These are phyloP conservation scores for Trachelipus rathkii DNA, from an alignment of 1,140 invertebrate genomes.

Conservation along the genomic window DNA sequence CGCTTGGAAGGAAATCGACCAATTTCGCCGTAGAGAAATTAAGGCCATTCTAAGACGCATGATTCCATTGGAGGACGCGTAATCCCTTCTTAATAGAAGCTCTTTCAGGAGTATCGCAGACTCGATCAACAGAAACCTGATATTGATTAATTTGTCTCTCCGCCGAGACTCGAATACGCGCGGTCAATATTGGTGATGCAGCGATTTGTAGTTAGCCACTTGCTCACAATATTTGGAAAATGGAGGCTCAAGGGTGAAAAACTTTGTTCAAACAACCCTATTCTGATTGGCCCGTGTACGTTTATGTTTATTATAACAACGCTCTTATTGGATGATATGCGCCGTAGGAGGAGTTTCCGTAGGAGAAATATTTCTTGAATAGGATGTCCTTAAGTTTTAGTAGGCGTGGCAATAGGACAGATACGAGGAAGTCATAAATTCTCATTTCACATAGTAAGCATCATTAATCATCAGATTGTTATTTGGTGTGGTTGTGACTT, in stretches of 20 bases:
- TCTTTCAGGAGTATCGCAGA: conserved; percentile 5
- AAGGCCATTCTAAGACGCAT: neutral
- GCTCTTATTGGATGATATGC: conserved; percentile 17
- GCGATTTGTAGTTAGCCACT: conserved; percentile 35
- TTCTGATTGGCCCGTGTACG: conserved; percentile 30
- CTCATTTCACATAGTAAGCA: conserved; percentile 21
- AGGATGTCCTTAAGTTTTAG: neutral
- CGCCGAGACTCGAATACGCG: neutral
- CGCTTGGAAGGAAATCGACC: neutral
- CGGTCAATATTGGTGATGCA: conserved; percentile 22
- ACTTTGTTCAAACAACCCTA: conserved; percentile 33
- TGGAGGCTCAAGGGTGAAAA: conserved; percentile 29
- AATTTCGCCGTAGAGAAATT: conserved; percentile 7
- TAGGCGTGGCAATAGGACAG: conserved; percentile 19
- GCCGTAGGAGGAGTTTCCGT: conserved; percentile 23
- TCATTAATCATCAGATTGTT: conserved; percentile 26
- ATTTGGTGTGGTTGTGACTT: conserved; percentile 12
- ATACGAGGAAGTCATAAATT: conserved; percentile 7
- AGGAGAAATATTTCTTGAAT: conserved; percentile 4
- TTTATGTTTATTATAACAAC: conserved; percentile 33
- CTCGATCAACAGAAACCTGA: conserved; percentile 8
- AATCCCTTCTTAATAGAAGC: conserved; percentile 9
- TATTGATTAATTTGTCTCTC: conserved; percentile 13
- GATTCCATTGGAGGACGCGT: conserved; percentile 7
- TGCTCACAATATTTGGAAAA: conserved; percentile 38